phyloP scores from a whole-genome alignment of 2,888 invertebrate genomes.

The Acanthoscelides obtectus region DNA sequence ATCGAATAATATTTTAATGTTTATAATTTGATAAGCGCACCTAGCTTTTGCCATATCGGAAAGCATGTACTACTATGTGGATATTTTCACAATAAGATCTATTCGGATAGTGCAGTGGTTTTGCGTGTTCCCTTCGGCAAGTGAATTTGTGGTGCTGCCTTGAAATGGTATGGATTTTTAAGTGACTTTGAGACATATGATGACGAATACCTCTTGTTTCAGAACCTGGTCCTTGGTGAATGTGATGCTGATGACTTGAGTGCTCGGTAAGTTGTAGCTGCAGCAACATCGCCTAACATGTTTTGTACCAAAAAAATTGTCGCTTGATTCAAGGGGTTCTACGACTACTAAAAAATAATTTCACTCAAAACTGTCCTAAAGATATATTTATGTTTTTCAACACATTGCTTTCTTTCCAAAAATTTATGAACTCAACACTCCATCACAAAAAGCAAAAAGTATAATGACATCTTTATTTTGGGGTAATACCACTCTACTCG shows the following conservation, averaged over 20 bases:
- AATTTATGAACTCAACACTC: too few relatives aligned
- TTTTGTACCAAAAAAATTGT: too few relatives aligned
- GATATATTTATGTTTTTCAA: too few relatives aligned
- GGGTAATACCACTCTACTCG: too few relatives aligned
- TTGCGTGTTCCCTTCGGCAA: not conserved
- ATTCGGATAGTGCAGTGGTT: not conserved
- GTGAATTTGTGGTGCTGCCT: not conserved
- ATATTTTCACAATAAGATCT: not conserved
- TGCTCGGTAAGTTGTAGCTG: constrained; percentile 35
- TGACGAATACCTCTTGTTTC: constrained; percentile 2
- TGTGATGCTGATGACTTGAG: constrained; percentile 36
- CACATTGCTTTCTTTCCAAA: too few relatives aligned
- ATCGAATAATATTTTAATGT: constrained; percentile 25
- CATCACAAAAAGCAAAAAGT: too few relatives aligned
- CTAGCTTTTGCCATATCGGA: constrained; percentile 34
- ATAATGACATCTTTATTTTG: too few relatives aligned
- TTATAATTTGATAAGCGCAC: constrained; percentile 35
- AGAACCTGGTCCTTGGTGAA: constrained; percentile 8
- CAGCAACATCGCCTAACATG: not conserved
- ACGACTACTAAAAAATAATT: too few relatives aligned
- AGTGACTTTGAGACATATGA: not conserved
- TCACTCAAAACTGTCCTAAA: too few relatives aligned
- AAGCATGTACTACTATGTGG: constrained; percentile 20
- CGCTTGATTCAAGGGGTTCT: too few relatives aligned
- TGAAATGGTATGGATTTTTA: not conserved